phyloP scores from a whole-genome alignment of 2,797 vertebrate genomes.

The Sphenopsis melanotis region DNA sequence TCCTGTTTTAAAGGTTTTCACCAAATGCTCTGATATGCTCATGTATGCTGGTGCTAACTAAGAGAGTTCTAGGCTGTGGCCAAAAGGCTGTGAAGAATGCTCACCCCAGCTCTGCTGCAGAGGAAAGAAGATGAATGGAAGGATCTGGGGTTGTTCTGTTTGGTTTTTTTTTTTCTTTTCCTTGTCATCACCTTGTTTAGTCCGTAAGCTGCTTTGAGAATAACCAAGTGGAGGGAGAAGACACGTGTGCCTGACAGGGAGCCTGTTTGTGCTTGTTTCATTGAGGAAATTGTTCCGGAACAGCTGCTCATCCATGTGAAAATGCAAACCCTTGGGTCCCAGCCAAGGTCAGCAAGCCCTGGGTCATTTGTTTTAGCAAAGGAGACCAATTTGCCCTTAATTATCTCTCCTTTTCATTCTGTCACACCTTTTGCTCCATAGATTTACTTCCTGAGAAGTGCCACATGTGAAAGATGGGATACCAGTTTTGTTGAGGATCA shows the following conservation, averaged over 20 bases:
- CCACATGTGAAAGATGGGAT: background rate
- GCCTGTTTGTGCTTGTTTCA: conserved; percentile 45
- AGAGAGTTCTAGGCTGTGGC: background rate
- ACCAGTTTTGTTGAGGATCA: background rate
- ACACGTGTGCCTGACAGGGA: conserved; percentile 6
- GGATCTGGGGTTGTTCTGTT: background rate
- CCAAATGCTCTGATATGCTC: fast-evolving
- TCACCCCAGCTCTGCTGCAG: background rate
- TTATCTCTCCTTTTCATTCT: background rate
- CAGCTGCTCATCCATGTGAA: conserved; percentile 58
- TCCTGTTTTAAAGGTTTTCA: background rate
- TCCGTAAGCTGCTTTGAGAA: background rate
- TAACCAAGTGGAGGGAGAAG: conserved; percentile 20
- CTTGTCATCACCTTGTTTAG: conserved; percentile 23
- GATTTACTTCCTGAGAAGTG: background rate
- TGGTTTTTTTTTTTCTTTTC: background rate
- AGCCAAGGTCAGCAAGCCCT: conserved; percentile 57
- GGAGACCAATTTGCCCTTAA: conserved; percentile 43
- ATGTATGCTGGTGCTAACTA: background rate
- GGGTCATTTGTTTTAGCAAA: conserved; percentile 58
- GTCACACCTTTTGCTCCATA: background rate
- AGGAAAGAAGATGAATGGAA: background rate
- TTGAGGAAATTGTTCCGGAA: conserved; percentile 62
- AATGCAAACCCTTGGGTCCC: conserved; percentile 47
- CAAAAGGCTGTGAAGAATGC: background rate